A percentile compares a stretch with the other conserved stretches of the same genome.
Evolutionary conservation across 1,140 invertebrate species (phyloP).

Genomic region (Hycleus cichorii): DNA sequence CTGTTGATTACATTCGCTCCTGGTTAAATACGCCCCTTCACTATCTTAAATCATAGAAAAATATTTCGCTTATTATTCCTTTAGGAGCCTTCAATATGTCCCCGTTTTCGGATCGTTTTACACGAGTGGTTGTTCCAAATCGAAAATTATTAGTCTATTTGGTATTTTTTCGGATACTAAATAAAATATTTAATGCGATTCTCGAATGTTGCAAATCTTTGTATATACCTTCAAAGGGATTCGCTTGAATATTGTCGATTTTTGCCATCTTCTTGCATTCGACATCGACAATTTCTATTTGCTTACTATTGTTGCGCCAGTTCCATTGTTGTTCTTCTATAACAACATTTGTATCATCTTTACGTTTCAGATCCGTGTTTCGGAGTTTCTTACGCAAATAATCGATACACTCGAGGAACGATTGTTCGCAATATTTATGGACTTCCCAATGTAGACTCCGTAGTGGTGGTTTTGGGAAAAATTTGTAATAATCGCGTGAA

Average conservation of each 20-base stretch:
- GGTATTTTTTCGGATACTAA: too few relatives aligned
- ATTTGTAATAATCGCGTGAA: slow-evolving; percentile 36
- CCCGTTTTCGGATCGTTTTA: too few relatives aligned
- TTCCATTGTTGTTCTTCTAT: slow-evolving; percentile 45
- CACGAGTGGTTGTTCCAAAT: too few relatives aligned
- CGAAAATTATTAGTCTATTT: too few relatives aligned
- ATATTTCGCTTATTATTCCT: too few relatives aligned
- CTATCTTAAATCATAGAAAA: too few relatives aligned
- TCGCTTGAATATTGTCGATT: slow-evolving; percentile 41
- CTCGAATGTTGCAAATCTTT: too few relatives aligned
- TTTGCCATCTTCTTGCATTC: slow-evolving; percentile 44
- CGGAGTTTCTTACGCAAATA: slow-evolving; percentile 46
- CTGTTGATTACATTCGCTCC: too few relatives aligned
- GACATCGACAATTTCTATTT: slow-evolving; percentile 41
- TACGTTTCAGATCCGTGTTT: slow-evolving; percentile 38
- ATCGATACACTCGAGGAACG: slow-evolving; percentile 48
- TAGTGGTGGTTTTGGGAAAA: slow-evolving; percentile 50
- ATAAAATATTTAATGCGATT: neutral
- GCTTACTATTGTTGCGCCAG: slow-evolving; percentile 30
- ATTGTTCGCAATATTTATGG: slow-evolving; percentile 45
- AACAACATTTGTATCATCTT: slow-evolving; percentile 45
- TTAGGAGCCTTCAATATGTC: too few relatives aligned
- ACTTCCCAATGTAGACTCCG: slow-evolving; percentile 54
- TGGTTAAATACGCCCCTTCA: too few relatives aligned
- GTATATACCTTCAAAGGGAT: slow-evolving; percentile 47